Evolutionary conservation across 2,888 invertebrate genomes (phyloP).

Genomic region (Nomada ferruginata): DNA sequence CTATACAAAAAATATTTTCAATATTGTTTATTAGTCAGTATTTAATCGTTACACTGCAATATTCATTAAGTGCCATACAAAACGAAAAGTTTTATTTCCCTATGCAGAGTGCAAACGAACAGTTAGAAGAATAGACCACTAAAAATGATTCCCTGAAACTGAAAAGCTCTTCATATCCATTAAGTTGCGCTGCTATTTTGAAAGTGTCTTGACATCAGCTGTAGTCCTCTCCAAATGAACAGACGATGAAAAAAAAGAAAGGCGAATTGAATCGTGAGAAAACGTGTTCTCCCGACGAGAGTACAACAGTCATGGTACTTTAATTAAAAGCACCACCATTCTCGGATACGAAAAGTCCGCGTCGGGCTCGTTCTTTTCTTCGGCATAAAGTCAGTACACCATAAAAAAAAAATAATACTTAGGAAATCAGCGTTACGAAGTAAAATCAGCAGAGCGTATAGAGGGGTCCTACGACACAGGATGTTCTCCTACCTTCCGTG

Average conservation of each 20-base stretch:
- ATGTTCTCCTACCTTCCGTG: slow-evolving; percentile 78
- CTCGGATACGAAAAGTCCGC: slow-evolving; percentile 39
- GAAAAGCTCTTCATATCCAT: not conserved
- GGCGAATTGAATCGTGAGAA: slow-evolving; percentile 47
- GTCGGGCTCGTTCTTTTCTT: slow-evolving; percentile 16
- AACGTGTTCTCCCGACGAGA: slow-evolving; percentile 19
- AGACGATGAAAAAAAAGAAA: slow-evolving; percentile 10
- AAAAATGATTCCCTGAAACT: not conserved
- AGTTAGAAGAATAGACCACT: too few relatives aligned
- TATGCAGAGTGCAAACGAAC: too few relatives aligned
- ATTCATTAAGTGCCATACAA: too few relatives aligned
- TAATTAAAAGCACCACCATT: slow-evolving; percentile 60
- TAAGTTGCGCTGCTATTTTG: not conserved
- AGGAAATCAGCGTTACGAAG: slow-evolving; percentile 81
- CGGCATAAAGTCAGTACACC: slow-evolving; percentile 51
- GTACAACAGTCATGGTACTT: slow-evolving; percentile 33
- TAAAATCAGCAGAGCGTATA: slow-evolving; percentile 78
- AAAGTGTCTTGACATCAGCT: not conserved
- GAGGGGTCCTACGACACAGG: slow-evolving; percentile 76
- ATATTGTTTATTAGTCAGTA: too few relatives aligned
- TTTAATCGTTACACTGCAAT: too few relatives aligned
- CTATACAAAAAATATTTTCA: too few relatives aligned
- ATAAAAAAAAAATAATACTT: slow-evolving; percentile 73
- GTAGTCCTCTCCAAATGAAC: slow-evolving; percentile 1
- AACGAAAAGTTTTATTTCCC: too few relatives aligned